Evolutionary conservation across 1,140 invertebrate species (phyloP).

Genomic region (Mycetomoellerius zeteki): DNA sequence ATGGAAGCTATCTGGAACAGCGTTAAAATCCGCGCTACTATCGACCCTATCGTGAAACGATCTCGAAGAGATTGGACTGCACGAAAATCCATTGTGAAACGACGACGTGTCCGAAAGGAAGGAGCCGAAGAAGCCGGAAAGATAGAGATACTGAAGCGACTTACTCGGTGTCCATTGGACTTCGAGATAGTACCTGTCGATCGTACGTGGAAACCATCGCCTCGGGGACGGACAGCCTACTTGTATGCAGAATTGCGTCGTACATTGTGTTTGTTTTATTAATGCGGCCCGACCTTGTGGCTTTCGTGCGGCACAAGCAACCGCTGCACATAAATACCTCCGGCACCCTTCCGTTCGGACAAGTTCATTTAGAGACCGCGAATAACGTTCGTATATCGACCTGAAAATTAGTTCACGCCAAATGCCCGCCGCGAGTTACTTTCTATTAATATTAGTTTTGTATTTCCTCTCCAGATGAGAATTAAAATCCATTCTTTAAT

Average conservation of each 20-base stretch:
- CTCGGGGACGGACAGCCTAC: conserved; percentile 74
- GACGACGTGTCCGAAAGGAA: conserved; percentile 40
- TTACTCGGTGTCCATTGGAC: conserved; percentile 60
- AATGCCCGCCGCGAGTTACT: neutral
- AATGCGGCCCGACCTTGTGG: conserved; percentile 80
- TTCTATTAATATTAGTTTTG: neutral
- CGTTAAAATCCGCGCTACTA: conserved; percentile 55
- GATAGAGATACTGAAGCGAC: conserved; percentile 66
- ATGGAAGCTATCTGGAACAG: conserved; percentile 44
- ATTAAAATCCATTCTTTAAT: conserved; percentile 8
- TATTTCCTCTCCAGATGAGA: neutral
- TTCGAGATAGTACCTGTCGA: conserved; percentile 75
- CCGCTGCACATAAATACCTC: conserved; percentile 70
- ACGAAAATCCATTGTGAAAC: conserved; percentile 62
- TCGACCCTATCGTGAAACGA: conserved; percentile 59
- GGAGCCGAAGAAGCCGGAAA: conserved; percentile 37
- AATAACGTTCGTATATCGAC: conserved; percentile 8
- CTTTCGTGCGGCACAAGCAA: conserved; percentile 74
- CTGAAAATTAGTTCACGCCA: conserved; percentile 20
- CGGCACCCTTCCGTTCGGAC: conserved; percentile 66
- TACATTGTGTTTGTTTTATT: conserved; percentile 85
- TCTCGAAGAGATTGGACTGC: conserved; percentile 59
- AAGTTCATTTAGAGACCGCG: conserved; percentile 69
- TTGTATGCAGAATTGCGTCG: conserved; percentile 80
- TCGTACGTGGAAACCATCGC: conserved; percentile 76